Base-by-base conservation (phyloP, 2,888 invertebrate genomes). In the Eueremaeus valkanovi region DNA sequence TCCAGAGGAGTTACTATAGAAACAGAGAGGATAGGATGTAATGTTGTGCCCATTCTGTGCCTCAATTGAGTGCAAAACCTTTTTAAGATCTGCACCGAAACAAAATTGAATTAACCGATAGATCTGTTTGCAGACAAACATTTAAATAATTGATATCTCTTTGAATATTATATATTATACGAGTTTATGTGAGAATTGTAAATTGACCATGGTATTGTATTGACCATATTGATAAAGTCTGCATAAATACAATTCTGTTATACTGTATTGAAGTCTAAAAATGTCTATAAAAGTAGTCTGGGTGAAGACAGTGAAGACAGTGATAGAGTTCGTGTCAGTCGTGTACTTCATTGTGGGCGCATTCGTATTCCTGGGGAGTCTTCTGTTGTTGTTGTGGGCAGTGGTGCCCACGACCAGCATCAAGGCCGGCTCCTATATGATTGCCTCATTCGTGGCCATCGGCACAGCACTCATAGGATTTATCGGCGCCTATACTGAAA, bases 391-490 rank as follows among this genome's bases (percentile, higher is more conserved):
- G 21, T 21, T 76, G 6, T 74, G 74, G 74, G 66, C 76, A 33
- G 70, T 61, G 8, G 24, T 55, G 33, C 51, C 74, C 6, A 31
- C 58, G 13, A 68, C 76, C 8, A 74, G 74, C 36, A 11, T 76
- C 18, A 49, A 76, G 27, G 73, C 76, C 13, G 76, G 76, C 18
- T 76, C 76, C 11, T 74, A 75, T 63, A 76, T 76, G 76, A 51
- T 76, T 5, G 42, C 73, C 6, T 31, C 74, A 13, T 76, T 76
- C 42, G 58, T 55, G 29, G 42, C 73, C 29, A 74, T 74, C 27
- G 70, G 70, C 9, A 40, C 66, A 11, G 73, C 76, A 18, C 21
- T 74, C 8, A 51, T 76, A 24, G 76, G 74, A 42, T 42, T 74
- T 13, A 63, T 76, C 51, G 76, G 76, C 13, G 51, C 58, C 18